Evolutionary conservation across 35 echinoderm and acorn worm species (phyloP).

Genomic region (Chiridota heheva): DNA sequence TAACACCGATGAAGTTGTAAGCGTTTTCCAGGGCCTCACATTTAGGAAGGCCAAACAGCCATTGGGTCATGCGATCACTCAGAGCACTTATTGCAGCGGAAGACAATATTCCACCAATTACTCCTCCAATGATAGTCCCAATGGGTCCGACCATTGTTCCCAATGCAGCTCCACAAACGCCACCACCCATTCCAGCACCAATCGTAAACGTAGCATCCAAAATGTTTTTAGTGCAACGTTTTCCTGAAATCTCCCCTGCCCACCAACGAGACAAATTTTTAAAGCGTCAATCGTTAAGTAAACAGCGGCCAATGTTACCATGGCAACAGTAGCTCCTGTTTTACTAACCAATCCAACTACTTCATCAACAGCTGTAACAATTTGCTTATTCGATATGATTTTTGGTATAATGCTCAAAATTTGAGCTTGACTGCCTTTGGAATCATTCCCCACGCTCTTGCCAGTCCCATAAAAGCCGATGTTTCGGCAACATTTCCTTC

Average conservation of each 20-base stretch:
- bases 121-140: not conserved
- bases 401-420: not conserved
- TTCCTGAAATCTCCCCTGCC: conserved; percentile 30
- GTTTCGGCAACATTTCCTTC: not conserved
- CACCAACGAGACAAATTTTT: conserved; percentile 28
- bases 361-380: not conserved
- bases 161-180: not conserved
- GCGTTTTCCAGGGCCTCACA: conserved; percentile 24
- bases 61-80: not conserved
- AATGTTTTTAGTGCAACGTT: conserved; percentile 23
- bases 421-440: not conserved
- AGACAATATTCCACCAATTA: not conserved
- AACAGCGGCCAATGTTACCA: not conserved
- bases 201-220: not conserved
- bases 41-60: conserved; percentile 21
- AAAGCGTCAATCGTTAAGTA: not conserved
- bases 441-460: not conserved
- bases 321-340: not conserved
- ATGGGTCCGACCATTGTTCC: not conserved
- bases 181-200: conserved; percentile 20
- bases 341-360: not conserved
- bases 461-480: not conserved
- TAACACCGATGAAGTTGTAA: not conserved
- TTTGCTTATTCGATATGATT: not conserved
- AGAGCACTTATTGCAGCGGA: not conserved